Percentiles rank a stretch among this genome's conserved stretches.
phyloP scores from a whole-genome alignment of 2,888 invertebrate genomes.

The Hydrotaea cyrtoneurina region DNA sequence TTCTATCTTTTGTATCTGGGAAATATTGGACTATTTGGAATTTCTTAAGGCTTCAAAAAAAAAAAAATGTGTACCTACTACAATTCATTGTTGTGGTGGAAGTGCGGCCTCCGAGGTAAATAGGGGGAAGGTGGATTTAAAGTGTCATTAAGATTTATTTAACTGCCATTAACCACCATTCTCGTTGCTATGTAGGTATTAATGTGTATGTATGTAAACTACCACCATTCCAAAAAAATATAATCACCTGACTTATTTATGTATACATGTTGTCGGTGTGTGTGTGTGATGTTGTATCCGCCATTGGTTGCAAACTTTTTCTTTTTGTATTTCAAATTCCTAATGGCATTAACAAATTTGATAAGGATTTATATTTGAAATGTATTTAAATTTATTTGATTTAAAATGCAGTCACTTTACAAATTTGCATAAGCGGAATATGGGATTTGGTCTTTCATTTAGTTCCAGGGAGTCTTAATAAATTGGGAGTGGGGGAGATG shows the following conservation, averaged over 20 bases:
- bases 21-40: neutral
- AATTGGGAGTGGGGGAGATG: too few species aligned
- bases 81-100: neutral
- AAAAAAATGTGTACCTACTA: neutral
- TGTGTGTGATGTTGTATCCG: conserved; percentile 72
- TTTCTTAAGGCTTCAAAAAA: neutral
- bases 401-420: neutral
- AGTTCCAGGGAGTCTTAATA: too few species aligned
- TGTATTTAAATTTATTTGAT: conserved; percentile 8
- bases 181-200: conserved; percentile 7
- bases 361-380: conserved; percentile 50
- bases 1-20: conserved; percentile 8
- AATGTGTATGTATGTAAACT: conserved; percentile 25
- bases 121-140: conserved; percentile 54
- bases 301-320: conserved; percentile 41
- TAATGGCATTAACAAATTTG: conserved; percentile 45
- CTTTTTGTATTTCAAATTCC: conserved; percentile 48
- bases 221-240: conserved; percentile 41
- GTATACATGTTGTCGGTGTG: conserved; percentile 70
- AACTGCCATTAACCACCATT: conserved; percentile 60
- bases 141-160: conserved; percentile 64
- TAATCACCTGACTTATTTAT: conserved; percentile 63
- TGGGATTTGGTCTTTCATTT: conserved; percentile 31
- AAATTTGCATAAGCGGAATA: conserved; percentile 12
- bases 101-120: neutral